Evolutionary conservation across 2,888 invertebrate genomes (phyloP).

Genomic region (Resseliella maxima): DNA sequence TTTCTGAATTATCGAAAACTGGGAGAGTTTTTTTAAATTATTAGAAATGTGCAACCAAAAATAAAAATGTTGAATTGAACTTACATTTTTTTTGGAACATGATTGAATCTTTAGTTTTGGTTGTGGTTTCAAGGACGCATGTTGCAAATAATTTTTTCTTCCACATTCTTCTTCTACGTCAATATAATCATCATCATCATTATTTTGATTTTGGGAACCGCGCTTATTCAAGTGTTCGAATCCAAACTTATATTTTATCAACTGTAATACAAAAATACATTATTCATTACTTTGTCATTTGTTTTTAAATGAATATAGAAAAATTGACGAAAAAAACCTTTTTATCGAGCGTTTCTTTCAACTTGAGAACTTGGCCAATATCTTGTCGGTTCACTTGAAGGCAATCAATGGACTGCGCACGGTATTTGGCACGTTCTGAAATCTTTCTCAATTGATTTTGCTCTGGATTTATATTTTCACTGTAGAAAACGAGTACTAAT

Average conservation of each 20-base stretch:
- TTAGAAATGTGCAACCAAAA: too few relatives aligned
- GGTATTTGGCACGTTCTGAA: too few relatives aligned
- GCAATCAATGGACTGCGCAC: background rate
- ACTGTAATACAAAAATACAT: background rate
- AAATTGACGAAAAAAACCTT: slow-evolving; percentile 1
- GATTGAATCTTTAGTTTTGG: too few relatives aligned
- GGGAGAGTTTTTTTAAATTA: too few relatives aligned
- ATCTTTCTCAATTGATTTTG: too few relatives aligned
- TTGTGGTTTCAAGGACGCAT: too few relatives aligned
- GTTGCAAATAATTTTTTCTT: too few relatives aligned
- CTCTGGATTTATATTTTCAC: too few relatives aligned
- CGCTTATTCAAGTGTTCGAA: background rate
- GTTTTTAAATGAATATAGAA: background rate
- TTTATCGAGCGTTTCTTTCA: background rate
- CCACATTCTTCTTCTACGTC: background rate
- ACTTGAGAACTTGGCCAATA: background rate
- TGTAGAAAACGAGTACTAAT: too few relatives aligned
- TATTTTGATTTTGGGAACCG: background rate
- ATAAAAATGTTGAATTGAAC: too few relatives aligned
- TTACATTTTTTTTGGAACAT: too few relatives aligned
- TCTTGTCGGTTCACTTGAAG: background rate
- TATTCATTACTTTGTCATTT: background rate
- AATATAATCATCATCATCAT: background rate
- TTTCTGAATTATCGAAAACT: too few relatives aligned
- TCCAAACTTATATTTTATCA: slow-evolving; percentile 1